Evolutionary conservation across 2,113 vertebrate species (phyloP).

Genomic region (Gracilinanus agilis): DNA sequence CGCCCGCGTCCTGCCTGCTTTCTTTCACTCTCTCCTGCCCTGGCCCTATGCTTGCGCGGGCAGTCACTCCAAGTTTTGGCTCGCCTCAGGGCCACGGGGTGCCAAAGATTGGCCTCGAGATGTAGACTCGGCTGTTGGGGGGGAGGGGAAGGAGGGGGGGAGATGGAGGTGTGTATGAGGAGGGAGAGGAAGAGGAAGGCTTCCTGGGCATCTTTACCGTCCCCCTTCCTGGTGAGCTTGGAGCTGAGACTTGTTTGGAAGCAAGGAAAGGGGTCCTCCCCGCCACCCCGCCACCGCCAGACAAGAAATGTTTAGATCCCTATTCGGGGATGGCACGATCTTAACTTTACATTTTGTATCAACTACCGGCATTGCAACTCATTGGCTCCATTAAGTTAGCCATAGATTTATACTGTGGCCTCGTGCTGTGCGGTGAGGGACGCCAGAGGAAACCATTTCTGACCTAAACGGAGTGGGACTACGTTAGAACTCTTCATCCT

Average conservation of each 20-base stretch:
- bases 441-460: not conserved
- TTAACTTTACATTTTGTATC: not conserved
- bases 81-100: not conserved
- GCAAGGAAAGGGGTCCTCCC: not conserved
- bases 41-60: not conserved
- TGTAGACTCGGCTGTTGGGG: not conserved
- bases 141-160: too few species aligned
- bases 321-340: not conserved
- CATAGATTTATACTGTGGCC: not conserved
- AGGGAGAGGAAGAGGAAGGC: not conserved
- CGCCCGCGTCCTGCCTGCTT: conserved; percentile 73
- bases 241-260: not conserved
- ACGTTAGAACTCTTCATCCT: not conserved
- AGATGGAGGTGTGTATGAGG: not conserved
- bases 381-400: not conserved
- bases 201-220: not conserved
- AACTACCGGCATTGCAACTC: not conserved
- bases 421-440: not conserved
- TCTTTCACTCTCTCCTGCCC: conserved; percentile 66
- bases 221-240: not conserved
- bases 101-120: not conserved
- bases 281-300: not conserved
- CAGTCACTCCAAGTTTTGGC: not conserved
- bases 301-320: not conserved
- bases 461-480: not conserved